Evolutionary conservation across 2,888 invertebrate genomes (phyloP), one percentile per base, ranked within the genome.

Genomic region (Bugulina stolonifera): DNA sequence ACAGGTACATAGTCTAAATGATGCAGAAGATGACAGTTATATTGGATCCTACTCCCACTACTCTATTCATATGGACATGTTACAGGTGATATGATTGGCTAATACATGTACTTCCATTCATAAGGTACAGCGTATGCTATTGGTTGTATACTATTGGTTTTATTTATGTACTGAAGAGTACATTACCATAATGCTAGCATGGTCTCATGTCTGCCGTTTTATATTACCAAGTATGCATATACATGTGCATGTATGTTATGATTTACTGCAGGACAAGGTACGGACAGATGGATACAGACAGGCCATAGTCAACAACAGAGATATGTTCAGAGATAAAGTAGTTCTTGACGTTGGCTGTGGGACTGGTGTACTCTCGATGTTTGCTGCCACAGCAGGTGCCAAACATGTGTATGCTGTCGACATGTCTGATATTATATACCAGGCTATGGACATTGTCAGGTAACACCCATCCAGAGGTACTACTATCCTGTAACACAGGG

Each of bases 21-120:
- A 77, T 25, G 78, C 77, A 78, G 88, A 89, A 77, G 94, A 94
- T 81, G 90, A 85, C 57, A 80, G 81, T n/a, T 88, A 88, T 77
- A 87, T 88, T 77, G 83, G 81, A 69, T 91, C 92, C 0, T 95
- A 95, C 80, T 90, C 93, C 71, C 94, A 94, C 85, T 93, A 92
- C 85, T 90, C 91, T 29, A 95, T 95, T 79, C 97, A 97, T 85
- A 90, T 93, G 81, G 93, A 94, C 80, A 97, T 97, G 97, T 87
- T 97, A 54, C 91, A 91, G 80, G 91, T 92, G 86, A n/a, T n/a
- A n/a, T n/a, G n/a, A n/a, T n/a, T n/a, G n/a, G n/a, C n/a, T n/a
- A n/a, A n/a, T n/a, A n/a, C n/a, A n/a, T n/a, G n/a, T n/a, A n/a
- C n/a, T n/a, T n/a, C n/a, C n/a, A n/a, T n/a, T n/a, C n/a, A n/a